These are phyloP conservation scores for Acanthaster planci DNA, from an alignment of 35 echinoderm and acorn worm species.

Conservation along the genomic window DNA sequence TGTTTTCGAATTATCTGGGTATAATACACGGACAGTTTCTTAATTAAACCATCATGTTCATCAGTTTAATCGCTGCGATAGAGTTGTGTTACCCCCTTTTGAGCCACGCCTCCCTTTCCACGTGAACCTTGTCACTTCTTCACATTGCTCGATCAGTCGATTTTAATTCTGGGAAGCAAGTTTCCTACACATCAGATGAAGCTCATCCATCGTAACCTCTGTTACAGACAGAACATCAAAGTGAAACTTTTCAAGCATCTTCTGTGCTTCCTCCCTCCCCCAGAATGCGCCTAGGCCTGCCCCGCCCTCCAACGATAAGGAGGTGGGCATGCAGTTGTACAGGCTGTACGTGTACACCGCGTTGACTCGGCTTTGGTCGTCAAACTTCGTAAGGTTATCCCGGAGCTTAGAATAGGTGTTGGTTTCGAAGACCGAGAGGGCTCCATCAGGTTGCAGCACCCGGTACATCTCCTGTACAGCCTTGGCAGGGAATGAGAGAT, in stretches of 20 bases:
- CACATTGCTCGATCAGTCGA: too few species aligned
- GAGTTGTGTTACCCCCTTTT: too few species aligned
- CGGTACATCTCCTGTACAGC: conserved; percentile 57
- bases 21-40: too few species aligned
- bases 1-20: too few species aligned
- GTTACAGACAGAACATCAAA: conserved; percentile 46
- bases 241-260: conserved; percentile 40
- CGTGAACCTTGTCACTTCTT: too few species aligned
- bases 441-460: conserved; percentile 53
- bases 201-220: not conserved
- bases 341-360: conserved; percentile 66
- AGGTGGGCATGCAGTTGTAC: conserved; percentile 71
- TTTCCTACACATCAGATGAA: not conserved
- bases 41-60: too few species aligned
- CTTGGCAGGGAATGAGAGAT: conserved; percentile 60
- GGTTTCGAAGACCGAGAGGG: conserved; percentile 55
- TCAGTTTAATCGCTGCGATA: too few species aligned
- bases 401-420: conserved; percentile 24
- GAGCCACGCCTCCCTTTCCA: too few species aligned
- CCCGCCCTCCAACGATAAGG: conserved; percentile 53
- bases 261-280: conserved; percentile 85
- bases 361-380: not conserved
- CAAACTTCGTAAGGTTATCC: conserved; percentile 50
- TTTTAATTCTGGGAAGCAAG: too few species aligned
- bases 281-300: conserved; percentile 66